Base-by-base conservation (phyloP, 2,888 invertebrate genomes). In the Eupithecia inturbata region DNA sequence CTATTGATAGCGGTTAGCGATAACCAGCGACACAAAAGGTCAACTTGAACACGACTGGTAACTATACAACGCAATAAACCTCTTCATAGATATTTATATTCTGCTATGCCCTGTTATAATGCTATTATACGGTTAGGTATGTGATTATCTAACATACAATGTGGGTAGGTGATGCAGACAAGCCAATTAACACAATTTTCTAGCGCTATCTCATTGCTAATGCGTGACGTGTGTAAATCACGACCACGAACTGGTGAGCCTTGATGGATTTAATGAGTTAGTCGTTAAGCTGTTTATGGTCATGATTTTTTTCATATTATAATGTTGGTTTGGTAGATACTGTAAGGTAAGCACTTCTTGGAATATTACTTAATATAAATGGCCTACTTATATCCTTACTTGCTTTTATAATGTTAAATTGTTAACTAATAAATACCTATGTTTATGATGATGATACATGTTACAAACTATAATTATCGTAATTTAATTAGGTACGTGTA, bases 11-110 rank as follows among this genome's bases (percentile, higher is more conserved):
- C 80, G 79, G 84, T 75, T 68, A 70, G 78, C 81, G 88, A 89
- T 89, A 89, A 85, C 81, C 70, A 79, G 73, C 81, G 84, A 83
- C 84, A 87, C 81, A 80, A 88, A 86, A 88, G 87, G 88, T 88
- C 86, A 87, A 77, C 80, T 75, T 71, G 79, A 80, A 80, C 83
- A 84, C 78, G 82, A 82, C 79, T 80, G 71, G 79, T 78, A 68
- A 66, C 66, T 66, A 80, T 79, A 74, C 82, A 83, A 81, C 76
- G 79, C 82, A 81, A 83, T 85, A 82, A 83, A 82, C 83, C 82
- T 80, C 80, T 77, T 78, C 22, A 75, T 71, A 64, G 77, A 77
- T 82, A 84, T 82, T 82, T 82, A 85, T 81, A 78, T 80, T 78
- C 73, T 69, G 68, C 71, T 28, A 74, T 73, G 77, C 75, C 71